Evolutionary conservation across 2,113 vertebrate genomes (phyloP).

Genomic region (Dromiciops gliroides): DNA sequence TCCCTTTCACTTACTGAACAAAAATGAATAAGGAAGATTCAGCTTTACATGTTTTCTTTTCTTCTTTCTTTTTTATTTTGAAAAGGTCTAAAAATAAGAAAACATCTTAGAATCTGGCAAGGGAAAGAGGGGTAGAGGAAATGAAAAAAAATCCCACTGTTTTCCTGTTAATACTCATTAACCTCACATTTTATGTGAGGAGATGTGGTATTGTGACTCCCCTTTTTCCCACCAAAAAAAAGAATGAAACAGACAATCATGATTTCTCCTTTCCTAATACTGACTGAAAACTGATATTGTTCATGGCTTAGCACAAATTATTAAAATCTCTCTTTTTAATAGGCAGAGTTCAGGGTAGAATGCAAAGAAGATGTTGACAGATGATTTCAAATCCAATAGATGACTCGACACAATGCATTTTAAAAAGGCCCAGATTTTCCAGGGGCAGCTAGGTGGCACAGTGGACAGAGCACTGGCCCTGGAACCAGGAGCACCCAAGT

Average conservation of each 20-base stretch:
- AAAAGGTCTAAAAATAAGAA: neutral
- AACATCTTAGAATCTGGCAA: conserved; percentile 29
- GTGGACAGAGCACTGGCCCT: no score
- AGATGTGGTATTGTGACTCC: conserved; percentile 55
- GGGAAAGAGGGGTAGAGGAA: conserved; percentile 24
- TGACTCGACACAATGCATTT: conserved; percentile 25
- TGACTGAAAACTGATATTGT: conserved; percentile 26
- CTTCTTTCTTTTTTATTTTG: conserved; percentile 32
- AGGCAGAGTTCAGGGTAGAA: conserved; percentile 47
- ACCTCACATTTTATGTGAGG: conserved; percentile 43
- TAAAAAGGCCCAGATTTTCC: conserved; percentile 21
- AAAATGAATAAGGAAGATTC: neutral
- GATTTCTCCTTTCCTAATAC: conserved; percentile 44
- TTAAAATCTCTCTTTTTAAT: conserved; percentile 36
- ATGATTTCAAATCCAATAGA: conserved; percentile 43
- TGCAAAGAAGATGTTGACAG: conserved; percentile 51
- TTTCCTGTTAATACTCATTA: conserved; percentile 46
- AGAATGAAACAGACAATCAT: conserved; percentile 26
- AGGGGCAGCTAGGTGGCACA: no score
- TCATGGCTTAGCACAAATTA: conserved; percentile 53
- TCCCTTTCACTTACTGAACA: neutral
- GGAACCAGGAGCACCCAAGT: no score
- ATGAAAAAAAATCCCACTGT: conserved; percentile 20
- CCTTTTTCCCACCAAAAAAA: neutral
- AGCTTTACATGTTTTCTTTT: conserved; percentile 3